Percentiles rank a stretch among this genome's conserved stretches.
Evolutionary conservation across 2,888 invertebrate species (phyloP).

Genomic region (Fissipunctia ypsillon): DNA sequence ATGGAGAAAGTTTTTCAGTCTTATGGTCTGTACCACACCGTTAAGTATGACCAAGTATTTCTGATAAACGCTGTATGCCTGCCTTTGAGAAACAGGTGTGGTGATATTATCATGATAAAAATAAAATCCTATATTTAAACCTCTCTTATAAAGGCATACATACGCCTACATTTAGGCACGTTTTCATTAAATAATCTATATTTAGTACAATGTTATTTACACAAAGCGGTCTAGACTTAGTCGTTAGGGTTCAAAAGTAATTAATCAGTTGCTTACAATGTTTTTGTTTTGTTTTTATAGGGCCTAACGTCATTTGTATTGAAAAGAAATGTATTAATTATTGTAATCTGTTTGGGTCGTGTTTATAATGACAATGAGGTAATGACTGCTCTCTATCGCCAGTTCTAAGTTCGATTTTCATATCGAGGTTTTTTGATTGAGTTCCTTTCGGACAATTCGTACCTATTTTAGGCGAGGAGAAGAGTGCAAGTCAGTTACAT

Average conservation of each 20-base stretch:
- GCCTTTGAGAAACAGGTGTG: neutral
- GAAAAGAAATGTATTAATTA: too few species aligned
- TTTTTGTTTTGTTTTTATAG: constrained; percentile 21
- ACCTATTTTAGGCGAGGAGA: too few species aligned
- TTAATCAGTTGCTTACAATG: constrained; percentile 41
- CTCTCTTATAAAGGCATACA: neutral
- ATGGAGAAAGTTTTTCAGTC: too few species aligned
- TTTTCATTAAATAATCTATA: constrained; percentile 23
- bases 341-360: neutral
- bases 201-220: constrained; percentile 17
- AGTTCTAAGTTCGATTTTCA: neutral
- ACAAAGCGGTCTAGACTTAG: constrained; percentile 40
- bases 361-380: neutral
- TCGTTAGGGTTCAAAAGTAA: constrained; percentile 25
- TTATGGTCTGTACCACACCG: too few species aligned
- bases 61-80: too few species aligned
- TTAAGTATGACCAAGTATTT: too few species aligned
- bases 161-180: constrained; percentile 12
- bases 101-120: constrained; percentile 6
- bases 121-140: constrained; percentile 17
- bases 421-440: too few species aligned
- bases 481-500: too few species aligned
- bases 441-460: too few species aligned
- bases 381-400: neutral
- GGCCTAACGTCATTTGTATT: constrained; percentile 29